Percentiles rank a stretch among this genome's conserved stretches.
These are phyloP conservation scores for Poeciliopsis turrubarensis DNA, from an alignment of 2,113 vertebrate species.

Conservation along the genomic window DNA sequence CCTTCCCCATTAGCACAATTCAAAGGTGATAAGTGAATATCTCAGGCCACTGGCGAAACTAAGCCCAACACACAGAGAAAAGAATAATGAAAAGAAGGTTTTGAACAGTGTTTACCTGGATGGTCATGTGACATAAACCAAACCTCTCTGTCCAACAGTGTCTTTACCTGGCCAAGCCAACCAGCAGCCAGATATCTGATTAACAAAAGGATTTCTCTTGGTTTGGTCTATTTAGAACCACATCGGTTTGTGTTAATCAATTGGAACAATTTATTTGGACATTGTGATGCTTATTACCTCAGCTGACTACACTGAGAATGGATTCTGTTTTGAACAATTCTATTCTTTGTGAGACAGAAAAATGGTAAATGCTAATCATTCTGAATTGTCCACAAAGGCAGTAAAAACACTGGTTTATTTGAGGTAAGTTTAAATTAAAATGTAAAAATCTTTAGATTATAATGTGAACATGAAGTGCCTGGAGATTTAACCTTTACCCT, in stretches of 20 bases:
- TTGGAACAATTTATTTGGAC: constrained; percentile 6
- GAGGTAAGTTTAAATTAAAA: too few relatives aligned
- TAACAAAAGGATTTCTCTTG: constrained; percentile 13
- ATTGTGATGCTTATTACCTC: neutral
- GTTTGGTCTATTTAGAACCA: constrained; percentile 25
- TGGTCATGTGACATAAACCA: constrained; percentile 7
- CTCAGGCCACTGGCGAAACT: neutral
- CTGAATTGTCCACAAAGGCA: neutral
- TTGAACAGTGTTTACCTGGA: constrained; percentile 17
- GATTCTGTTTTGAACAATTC: too few relatives aligned
- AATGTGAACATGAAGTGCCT: too few relatives aligned
- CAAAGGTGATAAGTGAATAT: too few relatives aligned
- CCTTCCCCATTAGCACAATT: too few relatives aligned
- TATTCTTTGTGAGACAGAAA: neutral
- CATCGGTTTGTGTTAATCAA: neutral
- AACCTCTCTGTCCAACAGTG: constrained; percentile 7
- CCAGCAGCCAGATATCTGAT: constrained; percentile 5
- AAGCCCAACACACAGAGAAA: constrained; percentile 5
- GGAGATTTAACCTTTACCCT: too few relatives aligned
- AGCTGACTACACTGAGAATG: neutral
- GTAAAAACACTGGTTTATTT: neutral
- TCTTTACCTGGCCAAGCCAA: constrained; percentile 7
- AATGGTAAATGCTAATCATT: neutral
- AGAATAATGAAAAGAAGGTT: constrained; percentile 7
- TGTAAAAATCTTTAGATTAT: too few relatives aligned